Conservation (phyloP, 2,888 invertebrate species). For the Salticus scenicus region DNA sequence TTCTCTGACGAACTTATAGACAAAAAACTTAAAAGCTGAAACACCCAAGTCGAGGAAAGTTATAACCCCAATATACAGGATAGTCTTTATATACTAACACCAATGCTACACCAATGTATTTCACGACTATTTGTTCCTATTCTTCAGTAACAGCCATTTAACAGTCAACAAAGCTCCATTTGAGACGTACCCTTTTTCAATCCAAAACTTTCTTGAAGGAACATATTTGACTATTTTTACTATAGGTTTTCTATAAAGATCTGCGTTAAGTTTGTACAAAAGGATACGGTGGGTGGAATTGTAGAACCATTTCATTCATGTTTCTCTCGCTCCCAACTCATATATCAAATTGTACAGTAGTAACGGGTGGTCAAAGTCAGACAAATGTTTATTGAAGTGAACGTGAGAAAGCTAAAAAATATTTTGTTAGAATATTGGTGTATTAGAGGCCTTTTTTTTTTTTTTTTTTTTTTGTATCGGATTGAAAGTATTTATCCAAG, state of each 20-base stretch:
- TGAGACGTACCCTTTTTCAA: too few species aligned
- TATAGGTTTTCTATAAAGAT: not conserved
- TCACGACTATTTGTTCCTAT: not conserved
- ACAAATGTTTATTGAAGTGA: not conserved
- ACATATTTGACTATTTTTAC: too few species aligned
- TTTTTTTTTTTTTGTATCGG: too few species aligned
- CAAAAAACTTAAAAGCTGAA: too few species aligned
- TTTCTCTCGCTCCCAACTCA: not conserved
- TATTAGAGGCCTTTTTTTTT: too few species aligned
- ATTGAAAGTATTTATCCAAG: too few species aligned
- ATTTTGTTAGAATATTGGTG: not conserved
- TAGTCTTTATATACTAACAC: not conserved
- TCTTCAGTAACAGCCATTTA: not conserved
- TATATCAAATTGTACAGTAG: not conserved
- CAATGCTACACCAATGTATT: not conserved
- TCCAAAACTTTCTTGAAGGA: too few species aligned
- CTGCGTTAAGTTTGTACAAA: not conserved
- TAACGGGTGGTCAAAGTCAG: not conserved
- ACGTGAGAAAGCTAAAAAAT: not conserved
- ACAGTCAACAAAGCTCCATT: too few species aligned
- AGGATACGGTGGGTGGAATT: not conserved
- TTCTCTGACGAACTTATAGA: too few species aligned
- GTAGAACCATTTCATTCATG: not conserved
- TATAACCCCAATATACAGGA: not conserved
- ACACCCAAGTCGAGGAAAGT: not conserved